Evolutionary conservation across 2,888 invertebrate species (phyloP), one percentile per base, ranked within the genome.

Genomic region (Chloroclystis v-ata): DNA sequence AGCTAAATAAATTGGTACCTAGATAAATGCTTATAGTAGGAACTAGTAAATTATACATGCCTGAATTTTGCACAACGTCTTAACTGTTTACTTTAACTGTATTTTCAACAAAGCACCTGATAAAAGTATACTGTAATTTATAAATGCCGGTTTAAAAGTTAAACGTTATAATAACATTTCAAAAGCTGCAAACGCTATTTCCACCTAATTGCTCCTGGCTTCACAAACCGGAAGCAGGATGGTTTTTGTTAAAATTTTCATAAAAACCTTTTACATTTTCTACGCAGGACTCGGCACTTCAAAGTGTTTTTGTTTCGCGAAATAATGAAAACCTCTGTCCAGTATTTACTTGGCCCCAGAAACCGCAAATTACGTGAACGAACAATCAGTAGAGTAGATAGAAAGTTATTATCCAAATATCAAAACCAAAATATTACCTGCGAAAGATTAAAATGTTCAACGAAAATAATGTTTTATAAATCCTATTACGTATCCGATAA

Each of bases 271-370:
- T 44, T 43, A 44, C 42, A 49, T 56, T 58, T 58, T 53, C 48
- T 47, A 43, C 49, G 49, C 41, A 48, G 43, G 43, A 49, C 38
- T 46, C 43, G 37, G 44, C 35, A 50, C 39, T 54, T 57, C 53
- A 56, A 54, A 57, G 54, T 46, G 43, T 57, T 60, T 56, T 55
- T 56, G 52, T 56, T 52, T 48, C 41, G 35, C 43, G 43, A 47
- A 50, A 47, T 56, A 56, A 57, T 52, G 40, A 57, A 59, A 51
- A 44, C 38, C 50, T 49, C 11, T 30, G 32, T 37, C 25, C 12
- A 11, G 12, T 6, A 10, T 33, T 14, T 13, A 32, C 14, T 32
- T 9, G 30, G n/a, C n/a, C n/a, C n/a, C n/a, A n/a, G n/a, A n/a
- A 30, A 13, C 30, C 13, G 13, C 9, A 3, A 30, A 13, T 29